These are phyloP conservation scores for Ophioninae sp. DNA, from an alignment of 2,888 invertebrate species.

Conservation along the genomic window DNA sequence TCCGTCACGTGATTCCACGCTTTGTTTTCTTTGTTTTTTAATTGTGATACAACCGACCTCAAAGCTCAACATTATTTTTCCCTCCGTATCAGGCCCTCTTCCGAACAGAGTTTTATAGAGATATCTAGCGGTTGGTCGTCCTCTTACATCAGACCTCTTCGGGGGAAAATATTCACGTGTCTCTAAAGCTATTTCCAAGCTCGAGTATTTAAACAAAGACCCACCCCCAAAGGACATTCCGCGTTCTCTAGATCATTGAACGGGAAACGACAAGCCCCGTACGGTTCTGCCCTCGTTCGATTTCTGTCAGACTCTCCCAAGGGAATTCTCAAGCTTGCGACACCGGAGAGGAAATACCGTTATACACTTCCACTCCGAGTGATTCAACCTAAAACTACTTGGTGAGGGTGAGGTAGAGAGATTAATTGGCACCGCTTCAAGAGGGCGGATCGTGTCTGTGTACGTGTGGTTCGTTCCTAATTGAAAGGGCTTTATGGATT, in stretches of 20 bases:
- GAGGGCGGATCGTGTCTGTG: conserved; percentile 12
- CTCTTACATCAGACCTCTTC: conserved; percentile 15
- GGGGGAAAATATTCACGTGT: conserved; percentile 39
- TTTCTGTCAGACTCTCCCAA: conserved; percentile 39
- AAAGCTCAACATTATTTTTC: neutral
- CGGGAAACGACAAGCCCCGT: conserved; percentile 52
- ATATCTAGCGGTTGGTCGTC: neutral
- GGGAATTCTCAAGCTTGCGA: conserved; percentile 34
- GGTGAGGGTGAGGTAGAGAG: conserved; percentile 42
- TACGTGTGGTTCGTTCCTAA: conserved; percentile 26
- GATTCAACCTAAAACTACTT: conserved; percentile 40
- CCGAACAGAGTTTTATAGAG: neutral
- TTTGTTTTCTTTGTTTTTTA: neutral
- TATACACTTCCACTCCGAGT: conserved; percentile 39
- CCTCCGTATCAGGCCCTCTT: neutral
- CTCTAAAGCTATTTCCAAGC: conserved; percentile 28
- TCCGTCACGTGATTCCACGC: neutral
- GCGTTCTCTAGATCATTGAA: conserved; percentile 49
- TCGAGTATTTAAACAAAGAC: conserved; percentile 47
- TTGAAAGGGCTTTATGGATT: conserved; percentile 40
- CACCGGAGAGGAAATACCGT: conserved; percentile 43
- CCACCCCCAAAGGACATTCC: neutral
- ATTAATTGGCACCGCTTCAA: conserved; percentile 54
- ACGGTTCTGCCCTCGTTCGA: conserved; percentile 24
- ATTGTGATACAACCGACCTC: neutral